Evolutionary conservation across 2,888 invertebrate genomes (phyloP).

Genomic region (Iselma pallidipennis): DNA sequence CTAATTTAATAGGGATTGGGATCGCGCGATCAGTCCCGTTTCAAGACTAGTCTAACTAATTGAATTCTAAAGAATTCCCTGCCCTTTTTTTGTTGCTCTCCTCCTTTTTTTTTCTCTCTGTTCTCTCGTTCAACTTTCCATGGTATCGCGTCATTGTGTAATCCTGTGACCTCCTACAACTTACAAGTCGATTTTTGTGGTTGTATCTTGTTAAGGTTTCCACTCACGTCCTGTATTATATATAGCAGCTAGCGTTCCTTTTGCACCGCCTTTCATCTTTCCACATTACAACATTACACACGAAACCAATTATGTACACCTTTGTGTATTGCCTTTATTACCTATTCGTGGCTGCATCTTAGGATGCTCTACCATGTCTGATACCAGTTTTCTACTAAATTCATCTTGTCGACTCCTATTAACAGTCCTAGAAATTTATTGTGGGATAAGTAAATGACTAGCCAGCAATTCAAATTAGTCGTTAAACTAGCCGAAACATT

Average conservation of each 20-base stretch:
- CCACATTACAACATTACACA: slow-evolving; percentile 55
- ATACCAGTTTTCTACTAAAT: slow-evolving; percentile 2
- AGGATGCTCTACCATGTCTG: slow-evolving; percentile 18
- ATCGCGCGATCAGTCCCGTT: not conserved
- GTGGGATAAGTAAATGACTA: no score
- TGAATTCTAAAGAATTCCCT: slow-evolving; percentile 38
- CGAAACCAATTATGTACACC: slow-evolving; percentile 56
- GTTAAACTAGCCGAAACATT: no score
- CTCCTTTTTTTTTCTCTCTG: slow-evolving; percentile 28
- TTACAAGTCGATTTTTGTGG: slow-evolving; percentile 39
- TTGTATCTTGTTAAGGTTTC: slow-evolving; percentile 47
- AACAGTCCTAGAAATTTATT: no score
- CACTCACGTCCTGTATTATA: slow-evolving; percentile 53
- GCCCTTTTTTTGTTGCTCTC: no score
- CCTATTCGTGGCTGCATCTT: slow-evolving; percentile 30
- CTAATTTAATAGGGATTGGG: slow-evolving; percentile 31
- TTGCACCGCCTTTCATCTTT: slow-evolving; percentile 54
- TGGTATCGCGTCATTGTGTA: not conserved
- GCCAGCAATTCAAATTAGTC: no score
- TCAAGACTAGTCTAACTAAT: slow-evolving; percentile 34
- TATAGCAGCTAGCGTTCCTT: slow-evolving; percentile 45
- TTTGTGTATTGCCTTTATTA: slow-evolving; percentile 54
- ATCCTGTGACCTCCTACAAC: slow-evolving; percentile 7
- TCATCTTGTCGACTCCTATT: not conserved
- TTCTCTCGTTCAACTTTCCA: not conserved